phyloP scores from a whole-genome alignment of 2,797 vertebrate genomes.

The Pseudochaenichthys georgianus region DNA sequence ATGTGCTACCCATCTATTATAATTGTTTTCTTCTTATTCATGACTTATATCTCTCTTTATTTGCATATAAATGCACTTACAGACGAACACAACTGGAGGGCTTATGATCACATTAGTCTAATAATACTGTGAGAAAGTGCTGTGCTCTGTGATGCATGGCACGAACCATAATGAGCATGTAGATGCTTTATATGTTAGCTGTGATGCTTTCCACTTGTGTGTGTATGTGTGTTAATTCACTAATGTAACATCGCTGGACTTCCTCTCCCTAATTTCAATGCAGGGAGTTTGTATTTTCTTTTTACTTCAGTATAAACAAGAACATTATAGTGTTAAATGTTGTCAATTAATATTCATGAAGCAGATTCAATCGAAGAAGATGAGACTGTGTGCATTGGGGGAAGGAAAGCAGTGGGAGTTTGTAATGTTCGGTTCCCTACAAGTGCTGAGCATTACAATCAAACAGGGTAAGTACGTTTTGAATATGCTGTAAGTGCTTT shows the following conservation, averaged over 20 bases:
- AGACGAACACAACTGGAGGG: neutral
- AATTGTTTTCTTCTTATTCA: too few species aligned
- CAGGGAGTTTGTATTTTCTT: neutral
- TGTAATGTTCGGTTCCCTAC: slow-evolving; percentile 22
- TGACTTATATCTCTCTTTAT: too few species aligned
- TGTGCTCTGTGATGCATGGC: slow-evolving; percentile 22
- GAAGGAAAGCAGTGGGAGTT: slow-evolving; percentile 17
- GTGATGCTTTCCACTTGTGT: slow-evolving; percentile 9
- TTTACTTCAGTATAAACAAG: slow-evolving; percentile 36
- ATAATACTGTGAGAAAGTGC: slow-evolving; percentile 18
- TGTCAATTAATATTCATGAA: slow-evolving; percentile 20
- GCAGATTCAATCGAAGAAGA: slow-evolving; percentile 22
- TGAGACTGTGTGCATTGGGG: slow-evolving; percentile 18
- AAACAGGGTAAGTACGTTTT: slow-evolving; percentile 7
- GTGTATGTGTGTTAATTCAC: slow-evolving; percentile 9
- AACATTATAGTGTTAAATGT: slow-evolving; percentile 41
- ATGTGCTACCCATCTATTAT: too few species aligned
- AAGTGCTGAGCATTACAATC: slow-evolving; percentile 19
- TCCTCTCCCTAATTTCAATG: neutral
- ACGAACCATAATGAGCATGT: slow-evolving; percentile 38
- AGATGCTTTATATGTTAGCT: neutral
- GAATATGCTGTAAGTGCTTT: slow-evolving; percentile 5
- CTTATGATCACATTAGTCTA: too few species aligned
- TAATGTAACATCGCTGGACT: neutral
- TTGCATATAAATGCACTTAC: slow-evolving; percentile 8